These are phyloP conservation scores for Callyntrura sp. DNA, from an alignment of 2,888 invertebrate genomes.

Conservation along the genomic window DNA sequence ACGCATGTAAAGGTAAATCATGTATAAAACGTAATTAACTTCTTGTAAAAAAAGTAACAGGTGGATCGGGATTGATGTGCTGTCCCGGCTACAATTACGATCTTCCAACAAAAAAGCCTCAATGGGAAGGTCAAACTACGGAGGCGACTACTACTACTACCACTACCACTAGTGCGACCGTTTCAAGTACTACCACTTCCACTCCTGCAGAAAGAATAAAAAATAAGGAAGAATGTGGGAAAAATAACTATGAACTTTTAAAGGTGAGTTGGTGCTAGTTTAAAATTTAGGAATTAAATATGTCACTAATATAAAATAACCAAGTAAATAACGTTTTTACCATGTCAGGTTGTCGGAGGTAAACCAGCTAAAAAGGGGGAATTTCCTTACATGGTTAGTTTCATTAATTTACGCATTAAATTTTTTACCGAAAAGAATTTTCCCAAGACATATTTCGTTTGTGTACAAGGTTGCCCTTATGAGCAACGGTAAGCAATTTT, in stretches of 20 bases:
- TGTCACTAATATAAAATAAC: not conserved
- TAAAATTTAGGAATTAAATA: not conserved
- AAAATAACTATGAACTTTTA: slow-evolving; percentile 24
- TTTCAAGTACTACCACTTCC: not conserved
- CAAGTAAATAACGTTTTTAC: too few species aligned
- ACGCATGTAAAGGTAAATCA: too few species aligned
- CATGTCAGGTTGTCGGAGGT: slow-evolving; percentile 67
- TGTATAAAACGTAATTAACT: not conserved
- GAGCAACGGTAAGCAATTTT: slow-evolving; percentile 93
- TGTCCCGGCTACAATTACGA: slow-evolving; percentile 66
- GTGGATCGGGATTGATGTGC: slow-evolving; percentile 54
- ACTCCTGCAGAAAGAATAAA: not conserved
- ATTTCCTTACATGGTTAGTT: slow-evolving; percentile 60
- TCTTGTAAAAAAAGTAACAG: not conserved
- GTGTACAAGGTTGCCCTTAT: slow-evolving; percentile 91
- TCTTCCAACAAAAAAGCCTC: slow-evolving; percentile 65
- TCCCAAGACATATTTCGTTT: not conserved
- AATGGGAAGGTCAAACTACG: slow-evolving; percentile 68
- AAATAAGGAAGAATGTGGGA: slow-evolving; percentile 49
- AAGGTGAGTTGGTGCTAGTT: not conserved
- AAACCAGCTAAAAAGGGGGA: slow-evolving; percentile 31
- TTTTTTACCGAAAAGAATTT: slow-evolving; percentile 14
- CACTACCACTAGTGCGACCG: not conserved
- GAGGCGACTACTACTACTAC: not conserved
- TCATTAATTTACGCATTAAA: not conserved